Percentiles rank a stretch among this genome's conserved stretches.
These are phyloP conservation scores for Taphrorychus bicolor DNA, from an alignment of 2,888 invertebrate genomes.

Conservation along the genomic window DNA sequence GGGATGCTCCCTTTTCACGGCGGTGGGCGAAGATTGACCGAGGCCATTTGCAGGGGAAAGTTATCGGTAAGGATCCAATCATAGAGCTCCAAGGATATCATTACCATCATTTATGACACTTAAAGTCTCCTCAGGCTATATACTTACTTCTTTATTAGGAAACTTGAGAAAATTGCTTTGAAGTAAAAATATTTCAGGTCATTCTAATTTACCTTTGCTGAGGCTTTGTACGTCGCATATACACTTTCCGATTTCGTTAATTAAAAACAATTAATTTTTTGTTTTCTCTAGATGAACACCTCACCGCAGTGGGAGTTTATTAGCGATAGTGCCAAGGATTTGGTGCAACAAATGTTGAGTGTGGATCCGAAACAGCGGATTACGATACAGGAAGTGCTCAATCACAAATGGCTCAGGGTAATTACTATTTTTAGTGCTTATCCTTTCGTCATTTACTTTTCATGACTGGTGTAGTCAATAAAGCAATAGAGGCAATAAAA, in stretches of 20 bases:
- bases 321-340: slow-evolving; percentile 93
- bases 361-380: slow-evolving; percentile 92
- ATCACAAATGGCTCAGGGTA: slow-evolving; percentile 97
- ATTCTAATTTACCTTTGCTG: not conserved
- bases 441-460: not conserved
- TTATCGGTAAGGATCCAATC: slow-evolving; percentile 75
- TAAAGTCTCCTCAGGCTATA: too few relatives aligned
- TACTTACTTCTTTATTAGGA: not conserved
- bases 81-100: too few relatives aligned
- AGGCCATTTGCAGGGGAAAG: slow-evolving; percentile 86
- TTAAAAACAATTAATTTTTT: not conserved
- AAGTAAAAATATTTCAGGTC: too few relatives aligned
- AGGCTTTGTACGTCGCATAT: not conserved
- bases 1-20: slow-evolving; percentile 96
- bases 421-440: slow-evolving; percentile 47
- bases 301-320: slow-evolving; percentile 91
- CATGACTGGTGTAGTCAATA: too few relatives aligned
- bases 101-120: too few relatives aligned
- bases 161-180: not conserved
- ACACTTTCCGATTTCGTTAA: not conserved
- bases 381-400: slow-evolving; percentile 93
- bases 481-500: not conserved
- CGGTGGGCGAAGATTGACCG: slow-evolving; percentile 90
- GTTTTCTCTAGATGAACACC: slow-evolving; percentile 75
- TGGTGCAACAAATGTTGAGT: slow-evolving; percentile 91